Evolutionary conservation across 1,140 invertebrate species (phyloP), one percentile per base, ranked within the genome.

Genomic region (Diabrotica undecimpunctata): DNA sequence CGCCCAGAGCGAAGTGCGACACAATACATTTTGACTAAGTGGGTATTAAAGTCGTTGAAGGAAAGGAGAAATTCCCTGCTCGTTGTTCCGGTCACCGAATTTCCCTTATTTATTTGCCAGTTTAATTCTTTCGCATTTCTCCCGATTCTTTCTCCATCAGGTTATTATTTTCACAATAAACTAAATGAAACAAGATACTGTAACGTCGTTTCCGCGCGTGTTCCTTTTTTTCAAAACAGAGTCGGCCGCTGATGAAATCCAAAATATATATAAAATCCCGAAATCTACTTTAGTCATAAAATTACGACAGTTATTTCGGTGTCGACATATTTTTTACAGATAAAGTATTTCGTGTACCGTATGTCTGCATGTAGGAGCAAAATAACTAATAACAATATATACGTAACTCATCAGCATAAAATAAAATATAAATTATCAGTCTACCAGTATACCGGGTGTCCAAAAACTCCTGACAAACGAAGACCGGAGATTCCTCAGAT

Each of bases 121-220:
- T 55, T 55, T 55, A 55, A 55, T 55, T 55, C 54, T 14, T 55
- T 7, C 54, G 54, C 6, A 55, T 55, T 55, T 55, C 54, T 55
- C 54, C 13, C 35, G 35, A 55, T 55, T 55, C 54, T 46, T 46
- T 46, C 25, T 55, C 54, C 35, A 36, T 55, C 54, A 55, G 25
- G 54, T 55, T 55, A 55, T 55, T 55, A 55, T 55, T 55, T 55
- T 36, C 54, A 55, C 54, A 55, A 36, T 36, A 36, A 25, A 14
- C 54, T 11, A 10, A 55, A 55, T 10, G n/a, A 36, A 25, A 55
- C 54, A 14, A 36, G 54, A 13, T 10, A 46, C 41, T 46, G 41
- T 46, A n/a, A 46, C n/a, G 41, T 46, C n/a, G 41, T 46, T 46
- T n/a, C 41, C 8, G 41, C 41, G 41, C 41, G 41, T 46, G n/a